Base-by-base conservation (phyloP, 1,140 invertebrate genomes). In the Drosophila sp. region DNA sequence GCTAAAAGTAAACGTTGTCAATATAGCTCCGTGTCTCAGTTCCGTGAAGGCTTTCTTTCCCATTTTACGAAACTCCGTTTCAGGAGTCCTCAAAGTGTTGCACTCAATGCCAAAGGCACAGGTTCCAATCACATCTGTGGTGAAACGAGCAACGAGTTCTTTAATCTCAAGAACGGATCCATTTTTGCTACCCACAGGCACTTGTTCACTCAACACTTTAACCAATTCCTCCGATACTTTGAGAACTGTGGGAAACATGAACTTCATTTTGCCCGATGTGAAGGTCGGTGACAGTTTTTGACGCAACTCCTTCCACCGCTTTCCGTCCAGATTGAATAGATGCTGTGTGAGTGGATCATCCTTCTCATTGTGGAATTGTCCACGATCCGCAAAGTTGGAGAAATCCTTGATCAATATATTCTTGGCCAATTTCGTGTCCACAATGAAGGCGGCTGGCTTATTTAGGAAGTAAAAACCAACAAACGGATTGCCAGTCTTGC, bases 61-160 rank as follows among this genome's bases (percentile, higher is more conserved):
- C 54, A 92, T 90, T 25, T 66, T 89, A 33, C 92, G 92, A 76
- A 94, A 95, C 1, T 92, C 77, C 0, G 91, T 76, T 17, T 92
- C 71, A 0, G 92, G 90, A 11, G 91, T 84, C 3, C 91, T 91
- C 8, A 94, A 87, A 0, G 92, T 90, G 38, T 93, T 92, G 61
- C 92, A 91, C 41, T 94, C 92, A 2, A 93, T 91, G 3, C 93
- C 93, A 56, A 94, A 94, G 30, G 92, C 93, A 60, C 92, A 92
- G 4, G 91, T 92, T 1, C 93, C 93, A 7, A 94, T 94, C 11
- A 93, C 91, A 78, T 95, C 95, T 57, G 95, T 95, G 0, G 94
- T 93, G 75, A 94, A 95, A 57, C 93, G 92, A 2, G 93, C 93
- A 66, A 94, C 93, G 3, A 95, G 73, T n/a, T 95, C 93, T n/a